Evolutionary conservation across 1,140 invertebrate species (phyloP), one percentile per base, ranked within the genome.

Genomic region (Geopemphigus sp.): DNA sequence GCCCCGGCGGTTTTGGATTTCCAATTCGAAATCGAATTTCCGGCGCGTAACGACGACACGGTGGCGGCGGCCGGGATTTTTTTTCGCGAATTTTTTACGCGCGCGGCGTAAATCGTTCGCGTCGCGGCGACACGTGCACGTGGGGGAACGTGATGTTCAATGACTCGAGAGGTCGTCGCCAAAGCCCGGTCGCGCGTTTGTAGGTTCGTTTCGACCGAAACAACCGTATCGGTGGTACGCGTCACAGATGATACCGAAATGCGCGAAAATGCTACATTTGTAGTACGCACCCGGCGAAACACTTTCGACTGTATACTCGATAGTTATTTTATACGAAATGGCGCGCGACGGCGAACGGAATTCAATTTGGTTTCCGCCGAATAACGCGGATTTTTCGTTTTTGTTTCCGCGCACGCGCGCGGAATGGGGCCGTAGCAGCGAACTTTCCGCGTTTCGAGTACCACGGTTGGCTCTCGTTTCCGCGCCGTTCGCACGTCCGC

Each of bases 21-120:
- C 39, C 74, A 63, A 78, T 78, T 22, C 56, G 15, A 78, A 78
- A 78, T 63, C 74, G 57, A 78, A 78, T 78, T 78, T 78, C 74
- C 74, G 57, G 74, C 26, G 74, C 47, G 24, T 4, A 26, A 19
- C 32, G 17, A 1, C 26, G 8, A n/a, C n/a, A n/a, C n/a, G 32
- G 8, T 8, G 73, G n/a, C 45, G 22, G 59, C 29, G 73, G 19
- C 61, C 12, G 5, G 8, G 1, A 1, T 50, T 50, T 50, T 50
- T 50, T 50, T 50, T 50, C 12, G n/a, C n/a, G n/a, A n/a, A n/a
- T 61, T 78, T 50, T 17, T 39, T 39, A 4, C 8, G 32, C 8
- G 3, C 3, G 32, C 8, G 3, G 15, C 15, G 63, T 61, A 78
- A 78, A 78, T 78, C 57, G 47, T 78, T 14, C 1, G 22, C 53